A percentile compares a stretch with the other conserved stretches of the same genome.
Conservation (phyloP, 2,113 vertebrate genomes). For the Eira barbara region DNA sequence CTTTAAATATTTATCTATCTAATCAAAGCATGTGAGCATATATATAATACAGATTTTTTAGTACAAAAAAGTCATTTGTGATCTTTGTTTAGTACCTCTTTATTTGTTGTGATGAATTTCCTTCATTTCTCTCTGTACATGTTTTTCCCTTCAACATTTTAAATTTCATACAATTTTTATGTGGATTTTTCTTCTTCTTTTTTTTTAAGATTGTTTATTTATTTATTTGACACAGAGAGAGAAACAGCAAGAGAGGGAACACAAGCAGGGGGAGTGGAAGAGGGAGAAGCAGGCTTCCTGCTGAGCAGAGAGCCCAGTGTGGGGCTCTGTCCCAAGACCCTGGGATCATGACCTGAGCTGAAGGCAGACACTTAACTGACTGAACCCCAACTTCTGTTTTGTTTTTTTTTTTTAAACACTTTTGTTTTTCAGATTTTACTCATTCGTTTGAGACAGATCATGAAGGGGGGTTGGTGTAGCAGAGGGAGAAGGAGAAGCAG, state of each 20-base stretch:
- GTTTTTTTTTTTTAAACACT: not conserved
- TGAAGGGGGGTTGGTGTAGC: not conserved
- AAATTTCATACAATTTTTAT: not conserved
- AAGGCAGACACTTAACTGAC: too few relatives aligned
- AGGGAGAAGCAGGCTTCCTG: not conserved
- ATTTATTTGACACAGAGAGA: too few relatives aligned
- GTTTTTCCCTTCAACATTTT: constrained; percentile 21
- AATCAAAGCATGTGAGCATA: not conserved
- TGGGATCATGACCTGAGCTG: too few relatives aligned
- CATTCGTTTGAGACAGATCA: not conserved
- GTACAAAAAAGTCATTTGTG: not conserved
- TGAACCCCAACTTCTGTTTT: not conserved
- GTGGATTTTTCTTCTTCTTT: not conserved
- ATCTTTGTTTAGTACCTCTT: not conserved
- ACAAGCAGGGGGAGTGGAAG: not conserved
- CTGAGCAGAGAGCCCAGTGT: not conserved
- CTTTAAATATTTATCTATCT: not conserved
- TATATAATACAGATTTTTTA: not conserved
- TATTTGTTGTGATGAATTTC: not conserved
- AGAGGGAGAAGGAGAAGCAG: not conserved
- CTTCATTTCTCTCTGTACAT: not conserved
- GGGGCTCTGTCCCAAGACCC: not conserved
- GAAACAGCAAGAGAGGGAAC: too few relatives aligned
- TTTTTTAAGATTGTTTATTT: too few relatives aligned
- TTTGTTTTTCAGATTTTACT: not conserved